A percentile compares a stretch with the other conserved stretches of the same genome.
Conservation (phyloP, 2,113 vertebrate species). For the Myiozetetes cayanensis region DNA sequence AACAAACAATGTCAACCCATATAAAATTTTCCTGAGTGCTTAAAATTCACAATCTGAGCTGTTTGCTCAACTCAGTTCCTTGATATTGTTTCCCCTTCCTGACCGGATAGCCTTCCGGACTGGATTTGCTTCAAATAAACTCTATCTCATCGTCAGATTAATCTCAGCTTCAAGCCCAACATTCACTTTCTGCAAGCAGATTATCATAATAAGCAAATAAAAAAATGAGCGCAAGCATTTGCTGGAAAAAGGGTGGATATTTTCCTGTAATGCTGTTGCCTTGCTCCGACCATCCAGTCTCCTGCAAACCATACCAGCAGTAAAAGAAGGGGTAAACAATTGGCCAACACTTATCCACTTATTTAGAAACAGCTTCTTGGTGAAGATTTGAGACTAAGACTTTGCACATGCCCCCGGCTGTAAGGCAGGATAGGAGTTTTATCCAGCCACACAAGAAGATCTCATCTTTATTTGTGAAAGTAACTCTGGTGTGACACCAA, state of each 20-base stretch:
- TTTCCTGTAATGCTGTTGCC: not conserved
- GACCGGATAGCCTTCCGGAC: not conserved
- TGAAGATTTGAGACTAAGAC: not conserved
- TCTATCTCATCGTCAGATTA: not conserved
- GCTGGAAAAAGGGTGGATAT: not conserved
- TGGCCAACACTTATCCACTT: not conserved
- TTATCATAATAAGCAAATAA: not conserved
- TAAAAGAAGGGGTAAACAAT: slow-evolving; percentile 21
- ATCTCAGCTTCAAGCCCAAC: not conserved
- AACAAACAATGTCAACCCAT: not conserved
- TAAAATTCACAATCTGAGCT: not conserved
- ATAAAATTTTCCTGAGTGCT: not conserved
- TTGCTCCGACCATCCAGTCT: not conserved
- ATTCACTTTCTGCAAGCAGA: not conserved
- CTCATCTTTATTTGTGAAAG: not conserved
- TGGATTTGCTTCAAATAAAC: not conserved
- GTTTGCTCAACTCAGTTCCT: not conserved
- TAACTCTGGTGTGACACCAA: not conserved
- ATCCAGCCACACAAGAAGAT: not conserved
- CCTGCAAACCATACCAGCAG: not conserved
- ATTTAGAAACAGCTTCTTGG: slow-evolving; percentile 4
- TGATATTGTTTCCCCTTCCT: not conserved
- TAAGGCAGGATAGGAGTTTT: not conserved
- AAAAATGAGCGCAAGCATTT: slow-evolving; percentile 31
- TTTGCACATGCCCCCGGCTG: not conserved